Evolutionary conservation across 2,797 vertebrate genomes (phyloP), one percentile per base, ranked within the genome.

Genomic region (Karalla daura): DNA sequence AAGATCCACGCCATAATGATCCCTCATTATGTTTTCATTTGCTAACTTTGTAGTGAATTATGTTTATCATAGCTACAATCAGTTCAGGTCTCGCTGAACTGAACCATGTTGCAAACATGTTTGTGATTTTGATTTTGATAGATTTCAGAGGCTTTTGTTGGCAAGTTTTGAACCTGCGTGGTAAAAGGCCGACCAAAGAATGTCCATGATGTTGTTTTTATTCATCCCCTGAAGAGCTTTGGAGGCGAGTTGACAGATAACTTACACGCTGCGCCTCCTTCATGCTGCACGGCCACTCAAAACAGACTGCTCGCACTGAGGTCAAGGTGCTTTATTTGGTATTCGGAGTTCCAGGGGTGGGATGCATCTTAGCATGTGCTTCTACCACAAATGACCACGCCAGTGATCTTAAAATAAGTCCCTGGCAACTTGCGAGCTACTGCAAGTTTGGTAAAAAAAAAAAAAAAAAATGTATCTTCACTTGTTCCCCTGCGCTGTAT

Each of bases 271-370:
- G 55, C 17, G 11, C 18, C 45, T 53, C 32, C 18, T 10, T 37
- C 4, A 46, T 40, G 25, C 43, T 36, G 5, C 17, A 54, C 37
- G 2, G 7, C 45, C 58, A 50, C 56, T 64, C 44, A 52, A 46
- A 76, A 52, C 61, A 69, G 23, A 40, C 10, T 0, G 44, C 25
- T 65, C 70, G 51, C 5, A 7, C 54, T 15, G 46, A 55, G 76
- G 76, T 82, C 74, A 84, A 84, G 74, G 53, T 80, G 71, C 40
- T 71, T 25, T 54, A 53, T 54, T 66, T 30, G 65, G 67, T 70
- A 56, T 83, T n/a, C n/a, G n/a, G 61, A 33, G 39, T 76, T 63
- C 67, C 44, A 60, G 30, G 24, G 30, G 47, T 40, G n/a, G 49
- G 18, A 44, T 67, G 41, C 25, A 41, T 53, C 37, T 55, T 14